Percentiles rank a stretch among this genome's conserved stretches.
These are phyloP conservation scores for Todiramphus chloris DNA, from an alignment of 2,113 vertebrate genomes.

Conservation along the genomic window DNA sequence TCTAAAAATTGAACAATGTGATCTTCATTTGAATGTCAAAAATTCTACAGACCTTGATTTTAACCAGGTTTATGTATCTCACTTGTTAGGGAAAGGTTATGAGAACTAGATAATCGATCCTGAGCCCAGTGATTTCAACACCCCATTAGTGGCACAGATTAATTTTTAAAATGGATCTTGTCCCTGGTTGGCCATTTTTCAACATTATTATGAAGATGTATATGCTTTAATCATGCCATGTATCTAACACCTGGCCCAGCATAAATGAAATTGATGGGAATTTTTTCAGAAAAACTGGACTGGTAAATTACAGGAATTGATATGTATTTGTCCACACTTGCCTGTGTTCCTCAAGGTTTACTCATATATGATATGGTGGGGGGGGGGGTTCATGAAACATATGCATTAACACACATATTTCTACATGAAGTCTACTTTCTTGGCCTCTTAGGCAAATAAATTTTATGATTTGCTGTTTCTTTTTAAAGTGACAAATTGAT, in stretches of 20 bases:
- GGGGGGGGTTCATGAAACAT: fast-evolving
- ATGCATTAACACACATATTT: neutral
- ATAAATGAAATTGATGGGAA: neutral
- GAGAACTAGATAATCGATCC: neutral
- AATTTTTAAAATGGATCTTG: neutral
- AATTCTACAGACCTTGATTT: neutral
- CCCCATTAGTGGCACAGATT: neutral
- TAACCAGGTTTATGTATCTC: neutral
- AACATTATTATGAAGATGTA: neutral
- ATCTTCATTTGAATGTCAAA: neutral
- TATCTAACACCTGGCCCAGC: neutral
- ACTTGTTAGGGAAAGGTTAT: neutral
- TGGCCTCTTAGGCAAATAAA: neutral
- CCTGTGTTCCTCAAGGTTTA: neutral
- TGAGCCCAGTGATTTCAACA: neutral
- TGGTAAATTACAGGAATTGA: neutral
- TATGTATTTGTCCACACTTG: neutral
- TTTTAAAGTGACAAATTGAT: neutral
- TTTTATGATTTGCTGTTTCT: neutral
- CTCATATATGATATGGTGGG: neutral
- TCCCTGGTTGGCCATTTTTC: neutral
- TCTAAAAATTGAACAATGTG: neutral
- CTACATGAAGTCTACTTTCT: neutral
- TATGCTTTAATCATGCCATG: neutral
- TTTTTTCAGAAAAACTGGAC: neutral